Evolutionary conservation across 2,888 invertebrate species (phyloP).

Genomic region (Dione juno): DNA sequence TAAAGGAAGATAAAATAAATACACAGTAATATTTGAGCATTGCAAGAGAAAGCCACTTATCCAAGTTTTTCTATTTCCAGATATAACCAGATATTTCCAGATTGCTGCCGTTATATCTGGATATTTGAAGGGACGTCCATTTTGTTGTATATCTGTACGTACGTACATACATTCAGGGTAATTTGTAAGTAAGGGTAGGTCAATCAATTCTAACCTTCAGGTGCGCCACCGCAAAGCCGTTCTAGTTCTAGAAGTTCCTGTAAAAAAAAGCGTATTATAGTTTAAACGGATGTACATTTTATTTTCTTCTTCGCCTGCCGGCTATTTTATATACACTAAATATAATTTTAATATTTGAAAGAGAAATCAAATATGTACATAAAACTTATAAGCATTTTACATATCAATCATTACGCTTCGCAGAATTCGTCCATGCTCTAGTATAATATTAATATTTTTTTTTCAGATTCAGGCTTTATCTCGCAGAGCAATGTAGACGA

Average conservation of each 20-base stretch:
- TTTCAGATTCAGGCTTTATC: too few species aligned
- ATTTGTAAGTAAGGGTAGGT: conserved; percentile 11
- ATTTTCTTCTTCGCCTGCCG: too few species aligned
- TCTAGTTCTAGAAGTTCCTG: conserved; percentile 74
- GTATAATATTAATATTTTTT: too few species aligned
- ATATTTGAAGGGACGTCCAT: conserved; percentile 7
- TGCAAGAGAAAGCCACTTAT: background rate
- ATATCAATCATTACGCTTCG: too few species aligned
- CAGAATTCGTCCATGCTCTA: too few species aligned
- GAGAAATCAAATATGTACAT: too few species aligned
- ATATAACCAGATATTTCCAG: background rate
- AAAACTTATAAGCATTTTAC: too few species aligned
- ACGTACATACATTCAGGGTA: conserved; percentile 2
- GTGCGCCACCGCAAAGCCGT: conserved; percentile 68
- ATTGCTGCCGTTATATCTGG: background rate
- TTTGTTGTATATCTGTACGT: conserved; percentile 9
- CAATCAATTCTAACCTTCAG: conserved; percentile 60
- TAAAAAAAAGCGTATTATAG: conserved; percentile 27
- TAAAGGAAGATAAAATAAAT: too few species aligned
- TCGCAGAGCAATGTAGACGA: too few species aligned
- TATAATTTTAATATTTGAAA: too few species aligned
- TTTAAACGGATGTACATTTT: background rate
- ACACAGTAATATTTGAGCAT: conserved; percentile 16
- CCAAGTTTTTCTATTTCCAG: background rate
- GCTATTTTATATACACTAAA: too few species aligned